Percentiles rank a stretch among this genome's conserved stretches.
These are phyloP conservation scores for Serinus canaria DNA, from an alignment of 2,113 vertebrate genomes.

Conservation along the genomic window DNA sequence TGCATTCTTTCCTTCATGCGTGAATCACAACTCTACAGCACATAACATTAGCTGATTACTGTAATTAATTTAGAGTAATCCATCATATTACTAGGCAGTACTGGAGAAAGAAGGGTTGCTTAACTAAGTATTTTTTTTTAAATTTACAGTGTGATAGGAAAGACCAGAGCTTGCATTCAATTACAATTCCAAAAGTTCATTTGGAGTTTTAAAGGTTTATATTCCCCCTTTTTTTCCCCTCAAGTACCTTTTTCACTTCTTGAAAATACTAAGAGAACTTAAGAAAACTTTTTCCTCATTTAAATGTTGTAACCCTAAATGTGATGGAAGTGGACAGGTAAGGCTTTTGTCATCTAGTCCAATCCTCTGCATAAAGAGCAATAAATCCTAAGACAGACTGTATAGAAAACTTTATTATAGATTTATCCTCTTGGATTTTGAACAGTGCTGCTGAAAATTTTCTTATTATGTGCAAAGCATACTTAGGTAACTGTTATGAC, in stretches of 20 bases:
- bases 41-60: constrained; percentile 1
- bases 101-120: constrained; percentile 9
- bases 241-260: background rate
- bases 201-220: background rate
- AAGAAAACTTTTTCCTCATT: background rate
- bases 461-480: background rate
- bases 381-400: background rate
- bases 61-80: constrained; percentile 28
- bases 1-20: constrained; percentile 26
- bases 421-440: background rate
- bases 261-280: background rate
- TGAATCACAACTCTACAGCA: constrained; percentile 11
- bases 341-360: background rate
- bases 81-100: constrained; percentile 6
- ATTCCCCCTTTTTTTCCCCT: background rate
- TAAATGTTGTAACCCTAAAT: background rate
- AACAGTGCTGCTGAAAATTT: background rate
- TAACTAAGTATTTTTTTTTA: background rate
- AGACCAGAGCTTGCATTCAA: constrained; percentile 5
- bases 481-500: background rate
- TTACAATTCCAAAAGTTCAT: constrained; percentile 3
- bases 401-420: background rate
- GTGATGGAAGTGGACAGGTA: background rate
- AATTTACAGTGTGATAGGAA: constrained; percentile 30
- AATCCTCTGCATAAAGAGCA: background rate